Evolutionary conservation across 2,888 invertebrate genomes (phyloP).

Genomic region (Apamea epomidion): DNA sequence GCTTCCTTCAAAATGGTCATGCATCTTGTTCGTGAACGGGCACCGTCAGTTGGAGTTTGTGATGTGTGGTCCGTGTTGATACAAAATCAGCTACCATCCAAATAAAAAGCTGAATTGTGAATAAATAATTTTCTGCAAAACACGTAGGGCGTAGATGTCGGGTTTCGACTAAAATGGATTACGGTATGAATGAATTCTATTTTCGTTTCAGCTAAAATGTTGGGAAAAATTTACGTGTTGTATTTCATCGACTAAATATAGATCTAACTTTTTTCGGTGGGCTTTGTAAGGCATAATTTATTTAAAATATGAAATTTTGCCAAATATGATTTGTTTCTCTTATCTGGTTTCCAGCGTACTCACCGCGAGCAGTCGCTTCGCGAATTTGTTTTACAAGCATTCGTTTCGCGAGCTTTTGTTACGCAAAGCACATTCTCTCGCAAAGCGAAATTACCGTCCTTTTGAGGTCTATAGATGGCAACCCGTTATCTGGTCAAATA

Average conservation of each 20-base stretch:
- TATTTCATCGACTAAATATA: slow-evolving; percentile 12
- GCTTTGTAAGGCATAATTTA: not conserved
- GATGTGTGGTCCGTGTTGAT: not conserved
- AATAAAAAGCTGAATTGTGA: not conserved
- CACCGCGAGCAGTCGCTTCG: not conserved
- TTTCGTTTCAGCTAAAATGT: slow-evolving; percentile 22
- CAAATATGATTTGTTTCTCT: not conserved
- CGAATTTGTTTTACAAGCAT: too few relatives aligned
- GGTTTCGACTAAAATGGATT: slow-evolving; percentile 31
- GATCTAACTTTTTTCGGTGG: not conserved
- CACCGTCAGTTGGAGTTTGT: too few relatives aligned
- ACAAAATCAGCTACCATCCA: not conserved
- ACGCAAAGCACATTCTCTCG: not conserved
- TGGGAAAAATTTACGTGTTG: not conserved
- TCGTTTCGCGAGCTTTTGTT: not conserved
- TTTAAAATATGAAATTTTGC: not conserved
- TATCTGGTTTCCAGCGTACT: not conserved
- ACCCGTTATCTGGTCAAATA: too few relatives aligned
- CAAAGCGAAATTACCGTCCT: too few relatives aligned
- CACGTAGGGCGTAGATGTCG: not conserved
- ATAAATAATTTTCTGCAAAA: slow-evolving; percentile 7
- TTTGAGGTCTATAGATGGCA: not conserved
- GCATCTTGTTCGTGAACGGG: too few relatives aligned
- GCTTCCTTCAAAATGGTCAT: too few relatives aligned
- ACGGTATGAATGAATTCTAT: slow-evolving; percentile 18